Evolutionary conservation across 1,140 invertebrate genomes (phyloP).

Genomic region (Whitmania pigra): DNA sequence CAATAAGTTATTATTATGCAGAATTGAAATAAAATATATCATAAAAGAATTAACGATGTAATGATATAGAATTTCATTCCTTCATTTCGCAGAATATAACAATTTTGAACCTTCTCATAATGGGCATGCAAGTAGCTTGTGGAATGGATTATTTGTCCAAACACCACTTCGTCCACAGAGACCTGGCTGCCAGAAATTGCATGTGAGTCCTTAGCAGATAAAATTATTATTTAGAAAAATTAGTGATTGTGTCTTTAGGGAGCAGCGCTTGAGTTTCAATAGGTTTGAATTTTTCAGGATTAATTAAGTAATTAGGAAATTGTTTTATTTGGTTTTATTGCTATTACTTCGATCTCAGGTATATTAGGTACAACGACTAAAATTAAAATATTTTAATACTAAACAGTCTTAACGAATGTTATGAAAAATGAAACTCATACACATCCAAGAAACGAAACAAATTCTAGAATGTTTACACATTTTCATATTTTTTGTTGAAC

Average conservation of each 20-base stretch:
- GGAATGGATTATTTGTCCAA: constrained; percentile 92
- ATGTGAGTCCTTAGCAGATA: constrained; percentile 44
- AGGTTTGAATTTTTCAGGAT: too few relatives aligned
- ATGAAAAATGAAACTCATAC: too few relatives aligned
- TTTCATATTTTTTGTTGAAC: not conserved
- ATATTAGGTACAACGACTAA: too few relatives aligned
- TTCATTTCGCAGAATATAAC: constrained; percentile 36
- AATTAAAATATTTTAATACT: not conserved
- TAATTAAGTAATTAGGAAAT: too few relatives aligned
- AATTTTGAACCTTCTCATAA: constrained; percentile 43
- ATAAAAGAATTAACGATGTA: too few relatives aligned
- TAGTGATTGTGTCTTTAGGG: too few relatives aligned
- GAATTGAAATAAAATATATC: too few relatives aligned
- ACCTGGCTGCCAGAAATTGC: constrained; percentile 87
- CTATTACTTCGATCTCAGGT: too few relatives aligned
- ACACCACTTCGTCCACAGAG: constrained; percentile 86
- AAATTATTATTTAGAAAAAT: not conserved
- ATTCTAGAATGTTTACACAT: not conserved
- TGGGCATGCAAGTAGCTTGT: constrained; percentile 59
- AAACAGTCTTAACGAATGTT: not conserved
- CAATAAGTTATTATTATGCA: too few relatives aligned
- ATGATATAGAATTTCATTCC: not conserved
- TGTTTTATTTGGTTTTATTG: too few relatives aligned
- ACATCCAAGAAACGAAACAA: not conserved
- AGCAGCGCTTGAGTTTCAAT: too few relatives aligned